phyloP scores from a whole-genome alignment of 2,888 invertebrate genomes.

The Zele albiditarsus region DNA sequence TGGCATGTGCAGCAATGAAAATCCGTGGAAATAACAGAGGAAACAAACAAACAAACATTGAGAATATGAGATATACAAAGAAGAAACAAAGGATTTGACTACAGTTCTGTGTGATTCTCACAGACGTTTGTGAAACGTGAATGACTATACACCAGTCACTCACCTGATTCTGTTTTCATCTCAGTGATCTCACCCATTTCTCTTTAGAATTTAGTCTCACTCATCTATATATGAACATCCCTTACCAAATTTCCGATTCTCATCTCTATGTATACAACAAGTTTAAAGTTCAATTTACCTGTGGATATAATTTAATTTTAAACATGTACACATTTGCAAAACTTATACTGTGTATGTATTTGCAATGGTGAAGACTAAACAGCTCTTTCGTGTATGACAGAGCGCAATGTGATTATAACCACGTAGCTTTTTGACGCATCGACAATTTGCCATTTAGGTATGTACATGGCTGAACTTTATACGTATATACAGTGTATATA shows the following conservation, averaged over 20 bases:
- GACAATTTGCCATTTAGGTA: neutral
- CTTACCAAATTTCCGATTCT: neutral
- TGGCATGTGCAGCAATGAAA: neutral
- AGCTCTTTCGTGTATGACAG: neutral
- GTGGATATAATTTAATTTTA: neutral
- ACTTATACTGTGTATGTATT: neutral
- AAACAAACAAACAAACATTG: neutral
- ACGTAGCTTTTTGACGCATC: neutral
- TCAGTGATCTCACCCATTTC: neutral
- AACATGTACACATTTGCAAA: neutral
- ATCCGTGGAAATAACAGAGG: neutral
- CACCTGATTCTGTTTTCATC: neutral
- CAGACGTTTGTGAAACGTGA: neutral
- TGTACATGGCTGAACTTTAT: neutral
- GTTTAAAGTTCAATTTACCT: neutral
- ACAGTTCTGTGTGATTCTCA: neutral
- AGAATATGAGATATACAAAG: neutral
- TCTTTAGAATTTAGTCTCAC: neutral
- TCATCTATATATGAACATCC: neutral
- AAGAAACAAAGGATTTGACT: neutral
- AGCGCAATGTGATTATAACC: neutral
- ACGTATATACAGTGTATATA: neutral
- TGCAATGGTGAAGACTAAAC: neutral
- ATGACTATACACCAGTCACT: neutral
- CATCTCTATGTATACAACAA: neutral